Evolutionary conservation across 2,888 invertebrate genomes (phyloP).

Genomic region (Cheilosia scutellata): DNA sequence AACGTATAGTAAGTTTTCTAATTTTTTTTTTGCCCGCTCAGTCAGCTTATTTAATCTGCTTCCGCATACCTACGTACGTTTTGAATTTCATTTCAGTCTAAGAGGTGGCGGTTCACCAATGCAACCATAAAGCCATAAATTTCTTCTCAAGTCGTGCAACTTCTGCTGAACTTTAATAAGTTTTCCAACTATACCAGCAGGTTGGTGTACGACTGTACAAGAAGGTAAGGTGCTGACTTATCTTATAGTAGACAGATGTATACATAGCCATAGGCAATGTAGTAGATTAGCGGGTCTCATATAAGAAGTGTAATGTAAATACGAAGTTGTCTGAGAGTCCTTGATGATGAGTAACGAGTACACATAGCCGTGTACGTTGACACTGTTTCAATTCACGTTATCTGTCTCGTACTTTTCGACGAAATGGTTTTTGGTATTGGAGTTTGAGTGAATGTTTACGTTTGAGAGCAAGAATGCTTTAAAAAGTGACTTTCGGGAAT

Average conservation of each 20-base stretch:
- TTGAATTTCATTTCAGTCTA: conserved; percentile 3
- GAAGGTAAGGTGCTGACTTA: neutral
- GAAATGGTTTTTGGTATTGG: neutral
- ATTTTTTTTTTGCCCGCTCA: neutral
- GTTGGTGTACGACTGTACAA: neutral
- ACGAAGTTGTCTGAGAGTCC: neutral
- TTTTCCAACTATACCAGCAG: conserved; percentile 19
- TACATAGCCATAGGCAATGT: neutral
- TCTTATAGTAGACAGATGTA: neutral
- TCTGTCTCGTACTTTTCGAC: neutral
- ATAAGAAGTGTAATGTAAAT: conserved; percentile 8
- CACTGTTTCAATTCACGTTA: neutral
- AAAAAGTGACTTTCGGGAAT: too few species aligned
- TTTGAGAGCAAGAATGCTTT: too few species aligned
- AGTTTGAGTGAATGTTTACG: too few species aligned
- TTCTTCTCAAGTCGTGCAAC: conserved; percentile 28
- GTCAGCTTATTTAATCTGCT: conserved; percentile 30
- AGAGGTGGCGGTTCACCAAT: conserved; percentile 10
- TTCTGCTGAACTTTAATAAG: conserved; percentile 42
- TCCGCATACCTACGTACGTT: conserved; percentile 2
- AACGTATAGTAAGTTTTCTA: neutral
- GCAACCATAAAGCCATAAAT: conserved; percentile 35
- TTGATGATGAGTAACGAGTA: neutral
- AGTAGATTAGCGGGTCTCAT: neutral
- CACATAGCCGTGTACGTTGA: neutral